Percentiles rank a stretch among this genome's conserved stretches.
phyloP scores from a whole-genome alignment of 2,888 invertebrate genomes.

The Chorisops tibialis region DNA sequence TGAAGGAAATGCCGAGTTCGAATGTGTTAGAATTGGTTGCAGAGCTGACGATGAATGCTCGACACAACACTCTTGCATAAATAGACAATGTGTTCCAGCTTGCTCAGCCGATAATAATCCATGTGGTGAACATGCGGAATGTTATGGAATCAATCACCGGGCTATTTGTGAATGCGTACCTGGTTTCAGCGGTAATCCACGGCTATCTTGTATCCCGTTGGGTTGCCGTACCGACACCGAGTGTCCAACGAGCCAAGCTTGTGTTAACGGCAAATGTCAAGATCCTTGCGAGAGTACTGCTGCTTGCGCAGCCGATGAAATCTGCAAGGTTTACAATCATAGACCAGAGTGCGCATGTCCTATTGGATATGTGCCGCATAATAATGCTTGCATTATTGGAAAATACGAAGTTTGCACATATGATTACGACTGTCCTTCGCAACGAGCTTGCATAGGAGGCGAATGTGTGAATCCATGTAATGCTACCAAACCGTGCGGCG shows the following conservation, averaged over 20 bases:
- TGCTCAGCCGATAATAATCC: conserved; percentile 67
- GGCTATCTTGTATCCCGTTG: conserved; percentile 71
- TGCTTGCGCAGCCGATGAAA: conserved; percentile 68
- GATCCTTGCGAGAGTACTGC: conserved; percentile 68
- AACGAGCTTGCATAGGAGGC: conserved; percentile 76
- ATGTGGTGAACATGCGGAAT: conserved; percentile 76
- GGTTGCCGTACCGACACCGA: conserved; percentile 77
- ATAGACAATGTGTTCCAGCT: conserved; percentile 76
- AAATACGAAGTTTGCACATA: conserved; percentile 65
- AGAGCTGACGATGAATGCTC: conserved; percentile 74
- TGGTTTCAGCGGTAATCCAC: conserved; percentile 78
- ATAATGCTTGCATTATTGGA: conserved; percentile 59
- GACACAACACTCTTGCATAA: conserved; percentile 77
- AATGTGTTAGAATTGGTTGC: conserved; percentile 74
- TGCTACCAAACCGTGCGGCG: conserved; percentile 68
- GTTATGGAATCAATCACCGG: conserved; percentile 75
- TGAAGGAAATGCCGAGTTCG: conserved; percentile 79
- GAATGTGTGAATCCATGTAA: conserved; percentile 82
- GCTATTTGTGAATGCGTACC: conserved; percentile 80
- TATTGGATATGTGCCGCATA: conserved; percentile 66
- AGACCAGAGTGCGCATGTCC: conserved; percentile 78
- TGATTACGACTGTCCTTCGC: conserved; percentile 79
- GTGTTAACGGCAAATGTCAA: conserved; percentile 75
- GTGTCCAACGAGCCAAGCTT: conserved; percentile 76
- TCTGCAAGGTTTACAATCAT: conserved; percentile 74